Evolutionary conservation across 2,113 vertebrate species (phyloP), one percentile per base, ranked within the genome.

Genomic region (Balaeniceps rex): DNA sequence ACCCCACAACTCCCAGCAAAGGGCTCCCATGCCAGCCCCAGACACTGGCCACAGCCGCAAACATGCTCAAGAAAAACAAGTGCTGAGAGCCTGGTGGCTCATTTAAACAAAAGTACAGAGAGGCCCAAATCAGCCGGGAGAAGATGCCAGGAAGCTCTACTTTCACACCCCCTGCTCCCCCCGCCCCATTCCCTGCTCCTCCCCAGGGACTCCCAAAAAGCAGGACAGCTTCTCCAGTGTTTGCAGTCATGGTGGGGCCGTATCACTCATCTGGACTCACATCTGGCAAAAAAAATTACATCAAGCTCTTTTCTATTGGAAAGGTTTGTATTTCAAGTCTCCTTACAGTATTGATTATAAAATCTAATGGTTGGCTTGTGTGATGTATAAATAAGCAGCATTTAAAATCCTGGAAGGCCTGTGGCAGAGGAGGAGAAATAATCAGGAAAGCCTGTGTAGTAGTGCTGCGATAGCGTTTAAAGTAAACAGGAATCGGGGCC

Each of bases 401-500:
- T 34, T 40, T 79, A 14, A 91, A 90, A 85, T 40, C 77, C 54
- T 84, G 54, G 52, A 89, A 79, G 28, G 81, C 38, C 63, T 66
- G 29, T 61, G 44, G 36, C 74, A 91, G 80, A 71, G 54, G 34
- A 90, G 63, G 29, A 94, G 74, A 91, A 64, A 70, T 74, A 84
- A 81, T 49, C 80, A 94, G 90, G 91, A 92, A 93, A 94, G 81
- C 33, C 71, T 69, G 54, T 5, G 21, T 51, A 95, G 81, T 42
- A 95, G 80, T 34, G 71, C 60, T 93, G 77, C 5, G 4, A 94
- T 66, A 91, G 74, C 14, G 6, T 65, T 97, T 76, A 61, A 94
- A 87, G 96, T 95, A 95, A 97, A 96, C 94, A 96, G 94, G 95
- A 95, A 97, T 97, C 1, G 0, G 46, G 29, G 63, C 66, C 91